Conservation (phyloP, 1,140 invertebrate genomes). For the Atopsyche davidsoni region DNA sequence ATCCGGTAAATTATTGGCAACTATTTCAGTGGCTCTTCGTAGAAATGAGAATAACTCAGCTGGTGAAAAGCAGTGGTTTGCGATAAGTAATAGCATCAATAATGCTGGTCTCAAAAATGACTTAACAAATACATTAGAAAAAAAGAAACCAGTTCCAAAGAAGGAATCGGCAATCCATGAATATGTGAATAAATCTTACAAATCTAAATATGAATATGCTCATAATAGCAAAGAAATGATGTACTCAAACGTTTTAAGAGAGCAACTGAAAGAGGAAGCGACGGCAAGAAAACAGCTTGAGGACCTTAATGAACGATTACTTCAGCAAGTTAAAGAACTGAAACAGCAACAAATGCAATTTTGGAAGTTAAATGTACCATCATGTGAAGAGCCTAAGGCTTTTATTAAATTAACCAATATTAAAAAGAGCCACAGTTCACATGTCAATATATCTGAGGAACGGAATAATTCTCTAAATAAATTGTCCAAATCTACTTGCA, state of each 20-base stretch:
- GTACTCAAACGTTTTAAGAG: conserved; percentile 9
- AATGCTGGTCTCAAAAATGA: too few species aligned
- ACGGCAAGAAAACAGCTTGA: conserved; percentile 11
- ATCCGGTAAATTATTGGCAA: conserved; percentile 34
- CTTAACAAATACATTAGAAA: too few species aligned
- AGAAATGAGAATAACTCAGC: conserved; percentile 35
- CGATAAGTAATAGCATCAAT: conserved; percentile 10
- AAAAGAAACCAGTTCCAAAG: too few species aligned
- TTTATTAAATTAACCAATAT: too few species aligned
- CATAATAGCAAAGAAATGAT: conserved; percentile 3
- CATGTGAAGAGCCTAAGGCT: too few species aligned
- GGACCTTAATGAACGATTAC: conserved; percentile 14
- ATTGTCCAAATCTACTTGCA: too few species aligned
- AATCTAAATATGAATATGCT: neutral
- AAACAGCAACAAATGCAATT: conserved; percentile 16
- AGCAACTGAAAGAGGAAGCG: conserved; percentile 15
- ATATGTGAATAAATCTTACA: too few species aligned
- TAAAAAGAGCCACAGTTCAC: too few species aligned
- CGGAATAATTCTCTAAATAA: too few species aligned
- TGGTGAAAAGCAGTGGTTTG: conserved; percentile 16
- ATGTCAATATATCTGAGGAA: too few species aligned
- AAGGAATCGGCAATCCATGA: too few species aligned
- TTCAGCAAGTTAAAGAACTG: conserved; percentile 16
- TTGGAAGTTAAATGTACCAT: too few species aligned
- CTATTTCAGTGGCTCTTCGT: conserved; percentile 34